Evolutionary conservation across 2,888 invertebrate genomes (phyloP).

Genomic region (Sesia bembeciformis): DNA sequence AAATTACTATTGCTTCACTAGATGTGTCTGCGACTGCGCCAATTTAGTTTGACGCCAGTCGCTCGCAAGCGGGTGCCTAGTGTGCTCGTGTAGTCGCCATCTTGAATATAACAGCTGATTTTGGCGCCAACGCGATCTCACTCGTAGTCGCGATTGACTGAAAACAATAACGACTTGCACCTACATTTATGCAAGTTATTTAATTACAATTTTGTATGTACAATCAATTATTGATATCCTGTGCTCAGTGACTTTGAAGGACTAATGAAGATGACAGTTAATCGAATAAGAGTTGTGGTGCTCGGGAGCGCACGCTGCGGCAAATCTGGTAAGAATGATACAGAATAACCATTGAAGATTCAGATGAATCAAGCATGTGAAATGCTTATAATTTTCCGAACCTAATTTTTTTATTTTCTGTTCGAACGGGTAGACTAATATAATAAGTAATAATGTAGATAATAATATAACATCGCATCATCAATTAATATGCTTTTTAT

Average conservation of each 20-base stretch:
- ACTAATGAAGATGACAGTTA: conserved; percentile 82
- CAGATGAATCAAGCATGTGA: conserved; percentile 22
- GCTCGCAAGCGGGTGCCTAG: conserved; percentile 66
- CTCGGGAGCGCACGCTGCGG: conserved; percentile 83
- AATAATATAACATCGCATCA: neutral
- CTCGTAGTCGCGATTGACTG: conserved; percentile 2
- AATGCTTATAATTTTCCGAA: conserved; percentile 13
- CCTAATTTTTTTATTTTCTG: neutral
- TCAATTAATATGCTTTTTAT: conserved; percentile 4
- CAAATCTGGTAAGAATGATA: conserved; percentile 79
- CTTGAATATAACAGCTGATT: conserved; percentile 46
- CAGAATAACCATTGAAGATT: conserved; percentile 15
- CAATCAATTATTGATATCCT: conserved; percentile 14
- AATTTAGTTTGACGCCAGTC: conserved; percentile 63
- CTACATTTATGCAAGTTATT: conserved; percentile 9
- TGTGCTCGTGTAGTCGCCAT: conserved; percentile 59
- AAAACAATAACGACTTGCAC: conserved; percentile 12
- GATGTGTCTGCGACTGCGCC: conserved; percentile 53
- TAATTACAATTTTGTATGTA: conserved; percentile 16
- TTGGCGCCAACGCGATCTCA: conserved; percentile 45
- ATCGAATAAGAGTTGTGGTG: conserved; percentile 85
- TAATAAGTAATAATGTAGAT: neutral
- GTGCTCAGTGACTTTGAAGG: conserved; percentile 33
- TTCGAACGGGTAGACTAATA: neutral
- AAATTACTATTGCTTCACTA: conserved; percentile 29